Evolutionary conservation across 2,113 vertebrate species (phyloP).

Genomic region (Brachyistius frenatus): DNA sequence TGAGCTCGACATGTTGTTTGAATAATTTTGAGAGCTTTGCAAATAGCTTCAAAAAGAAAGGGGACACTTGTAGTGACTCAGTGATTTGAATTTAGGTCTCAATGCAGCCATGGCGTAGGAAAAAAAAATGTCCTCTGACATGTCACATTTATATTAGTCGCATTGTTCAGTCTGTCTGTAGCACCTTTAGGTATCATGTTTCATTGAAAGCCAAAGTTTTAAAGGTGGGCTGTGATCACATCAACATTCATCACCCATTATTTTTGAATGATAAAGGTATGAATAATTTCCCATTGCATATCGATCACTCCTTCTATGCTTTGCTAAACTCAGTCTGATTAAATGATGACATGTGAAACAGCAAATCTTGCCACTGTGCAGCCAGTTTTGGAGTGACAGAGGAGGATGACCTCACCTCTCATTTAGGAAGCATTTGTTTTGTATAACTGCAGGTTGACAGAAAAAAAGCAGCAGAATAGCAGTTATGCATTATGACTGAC

Average conservation of each 20-base stretch:
- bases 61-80: background rate
- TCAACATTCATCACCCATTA: background rate
- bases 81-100: background rate
- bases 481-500: background rate
- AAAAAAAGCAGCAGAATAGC: background rate
- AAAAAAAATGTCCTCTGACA: background rate
- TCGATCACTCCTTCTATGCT: background rate
- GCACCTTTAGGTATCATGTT: background rate
- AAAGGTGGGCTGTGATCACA: background rate
- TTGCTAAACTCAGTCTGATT: background rate
- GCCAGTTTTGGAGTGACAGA: background rate
- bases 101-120: background rate
- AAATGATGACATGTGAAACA: background rate
- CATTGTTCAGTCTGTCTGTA: slow-evolving; percentile 1
- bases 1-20: background rate
- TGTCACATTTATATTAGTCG: background rate
- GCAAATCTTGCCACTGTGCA: background rate
- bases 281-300: background rate
- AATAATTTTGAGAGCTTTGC: background rate
- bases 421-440: slow-evolving; percentile 7
- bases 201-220: background rate
- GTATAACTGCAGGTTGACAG: background rate
- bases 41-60: background rate
- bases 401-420: background rate
- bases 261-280: background rate